Evolutionary conservation across 2,113 vertebrate genomes (phyloP).

Genomic region (Neolamprologus ventralis): DNA sequence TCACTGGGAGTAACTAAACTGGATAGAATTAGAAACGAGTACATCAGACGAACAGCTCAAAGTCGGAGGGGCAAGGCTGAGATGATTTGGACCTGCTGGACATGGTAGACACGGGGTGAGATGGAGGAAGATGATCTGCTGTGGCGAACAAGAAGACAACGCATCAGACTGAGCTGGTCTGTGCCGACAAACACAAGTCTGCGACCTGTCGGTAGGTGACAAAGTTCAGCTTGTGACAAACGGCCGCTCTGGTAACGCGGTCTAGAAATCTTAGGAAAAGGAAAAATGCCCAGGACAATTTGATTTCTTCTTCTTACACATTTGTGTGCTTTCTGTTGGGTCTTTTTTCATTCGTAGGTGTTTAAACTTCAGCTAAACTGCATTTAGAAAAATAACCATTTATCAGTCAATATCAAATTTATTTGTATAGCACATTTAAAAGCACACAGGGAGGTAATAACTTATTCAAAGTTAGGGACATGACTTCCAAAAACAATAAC

Average conservation of each 20-base stretch:
- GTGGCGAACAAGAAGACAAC: not conserved
- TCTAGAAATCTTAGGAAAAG: not conserved
- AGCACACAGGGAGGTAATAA: rapidly evolving
- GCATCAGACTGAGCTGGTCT: not conserved
- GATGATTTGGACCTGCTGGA: not conserved
- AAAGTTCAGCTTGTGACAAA: not conserved
- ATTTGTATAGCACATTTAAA: not conserved
- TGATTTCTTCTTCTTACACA: not conserved
- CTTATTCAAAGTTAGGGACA: not conserved
- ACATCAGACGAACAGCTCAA: not conserved
- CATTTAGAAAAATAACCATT: not conserved
- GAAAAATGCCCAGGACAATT: not conserved
- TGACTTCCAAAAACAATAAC: not conserved
- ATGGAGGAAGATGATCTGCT: not conserved
- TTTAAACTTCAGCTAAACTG: not conserved
- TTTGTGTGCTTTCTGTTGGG: not conserved
- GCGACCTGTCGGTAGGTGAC: not conserved
- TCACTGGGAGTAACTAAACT: not conserved
- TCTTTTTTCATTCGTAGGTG: not conserved
- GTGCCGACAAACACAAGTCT: rapidly evolving
- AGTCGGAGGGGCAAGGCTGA: not conserved
- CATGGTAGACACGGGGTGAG: not conserved
- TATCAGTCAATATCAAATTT: not conserved
- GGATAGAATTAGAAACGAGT: not conserved
- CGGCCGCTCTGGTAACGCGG: rapidly evolving